A percentile compares a stretch with the other conserved stretches of the same genome.
Conservation (phyloP, 2,113 vertebrate species). For the Circaetus gallicus region DNA sequence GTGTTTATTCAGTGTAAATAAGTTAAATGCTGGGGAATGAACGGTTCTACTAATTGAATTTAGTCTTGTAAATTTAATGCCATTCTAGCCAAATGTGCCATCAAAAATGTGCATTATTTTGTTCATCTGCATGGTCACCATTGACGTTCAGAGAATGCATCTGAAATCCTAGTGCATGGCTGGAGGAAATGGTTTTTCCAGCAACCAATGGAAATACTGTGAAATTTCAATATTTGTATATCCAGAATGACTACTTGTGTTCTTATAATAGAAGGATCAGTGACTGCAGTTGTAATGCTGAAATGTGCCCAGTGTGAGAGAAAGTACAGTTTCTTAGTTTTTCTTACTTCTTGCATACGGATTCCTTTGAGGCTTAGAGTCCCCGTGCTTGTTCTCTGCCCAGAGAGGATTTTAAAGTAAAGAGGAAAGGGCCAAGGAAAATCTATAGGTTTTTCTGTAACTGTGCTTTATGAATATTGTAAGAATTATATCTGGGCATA, state of each 20-base stretch:
- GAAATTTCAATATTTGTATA: conserved; percentile 1
- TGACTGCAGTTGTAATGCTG: background rate
- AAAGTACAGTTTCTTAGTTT: background rate
- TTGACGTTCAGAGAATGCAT: conserved; percentile 18
- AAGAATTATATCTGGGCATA: background rate
- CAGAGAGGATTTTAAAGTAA: background rate
- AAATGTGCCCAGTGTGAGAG: background rate
- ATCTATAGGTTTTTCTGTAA: background rate
- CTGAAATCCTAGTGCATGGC: background rate
- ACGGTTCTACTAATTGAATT: conserved; percentile 45
- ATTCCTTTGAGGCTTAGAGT: background rate
- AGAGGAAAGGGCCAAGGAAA: background rate
- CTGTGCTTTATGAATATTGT: background rate
- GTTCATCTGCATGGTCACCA: conserved; percentile 21
- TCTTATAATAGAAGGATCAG: background rate
- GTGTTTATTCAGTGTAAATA: conserved; percentile 61
- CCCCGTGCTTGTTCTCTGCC: background rate
- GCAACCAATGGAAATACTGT: background rate
- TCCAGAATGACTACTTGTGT: background rate
- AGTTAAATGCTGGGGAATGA: conserved; percentile 37
- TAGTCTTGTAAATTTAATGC: conserved; percentile 51
- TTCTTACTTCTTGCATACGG: background rate
- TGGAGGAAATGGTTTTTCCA: background rate
- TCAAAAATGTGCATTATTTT: conserved; percentile 58
- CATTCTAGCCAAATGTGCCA: conserved; percentile 25